Conservation (phyloP, 2,888 invertebrate species). For the Oxyteleia sp. region DNA sequence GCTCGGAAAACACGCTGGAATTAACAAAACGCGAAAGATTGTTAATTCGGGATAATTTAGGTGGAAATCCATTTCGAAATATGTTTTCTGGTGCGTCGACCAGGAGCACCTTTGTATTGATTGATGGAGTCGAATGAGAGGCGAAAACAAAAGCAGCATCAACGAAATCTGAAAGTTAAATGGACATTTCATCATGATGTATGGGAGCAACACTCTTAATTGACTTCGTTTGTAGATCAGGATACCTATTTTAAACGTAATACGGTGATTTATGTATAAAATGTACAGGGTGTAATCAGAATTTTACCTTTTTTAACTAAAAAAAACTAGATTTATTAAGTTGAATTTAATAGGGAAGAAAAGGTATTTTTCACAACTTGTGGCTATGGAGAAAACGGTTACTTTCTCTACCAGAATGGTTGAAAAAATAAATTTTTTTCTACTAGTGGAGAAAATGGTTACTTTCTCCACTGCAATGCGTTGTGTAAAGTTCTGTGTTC, state of each 20-base stretch:
- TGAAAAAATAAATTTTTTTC: too few species aligned
- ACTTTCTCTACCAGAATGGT: too few species aligned
- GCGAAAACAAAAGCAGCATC: conserved; percentile 15
- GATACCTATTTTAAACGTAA: not conserved
- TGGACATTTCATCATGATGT: conserved; percentile 16
- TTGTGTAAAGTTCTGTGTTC: too few species aligned
- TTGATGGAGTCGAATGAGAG: conserved; percentile 16
- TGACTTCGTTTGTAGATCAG: conserved; percentile 12
- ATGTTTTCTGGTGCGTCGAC: not conserved
- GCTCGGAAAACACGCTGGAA: conserved; percentile 26
- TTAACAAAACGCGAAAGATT: not conserved
- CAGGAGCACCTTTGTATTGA: conserved; percentile 9
- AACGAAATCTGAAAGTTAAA: not conserved
- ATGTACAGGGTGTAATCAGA: too few species aligned
- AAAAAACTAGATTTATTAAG: too few species aligned
- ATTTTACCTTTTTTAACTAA: too few species aligned
- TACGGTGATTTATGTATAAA: too few species aligned
- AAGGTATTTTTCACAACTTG: too few species aligned
- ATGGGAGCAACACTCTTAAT: not conserved
- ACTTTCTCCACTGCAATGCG: too few species aligned
- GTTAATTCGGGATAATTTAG: conserved; percentile 4
- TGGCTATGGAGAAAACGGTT: too few species aligned
- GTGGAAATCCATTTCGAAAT: conserved; percentile 7
- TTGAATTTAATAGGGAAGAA: too few species aligned
- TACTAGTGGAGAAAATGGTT: too few species aligned